Evolutionary conservation across 2,888 invertebrate genomes (phyloP).

Genomic region (Ochropacha duplaris): DNA sequence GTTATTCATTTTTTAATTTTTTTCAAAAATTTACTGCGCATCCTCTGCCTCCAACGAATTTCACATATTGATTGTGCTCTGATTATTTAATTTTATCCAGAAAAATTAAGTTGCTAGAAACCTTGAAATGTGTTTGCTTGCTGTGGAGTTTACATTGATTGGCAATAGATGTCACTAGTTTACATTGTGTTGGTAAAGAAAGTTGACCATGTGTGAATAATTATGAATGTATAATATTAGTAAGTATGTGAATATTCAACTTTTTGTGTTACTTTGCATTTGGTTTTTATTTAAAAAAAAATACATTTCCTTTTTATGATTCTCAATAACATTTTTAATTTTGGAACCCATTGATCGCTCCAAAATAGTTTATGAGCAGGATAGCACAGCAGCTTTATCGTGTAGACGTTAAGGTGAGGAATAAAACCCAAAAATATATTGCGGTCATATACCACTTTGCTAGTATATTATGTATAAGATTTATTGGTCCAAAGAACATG

Average conservation of each 20-base stretch:
- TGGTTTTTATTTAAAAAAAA: too few relatives aligned
- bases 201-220: too few relatives aligned
- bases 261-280: too few relatives aligned
- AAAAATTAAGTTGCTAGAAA: constrained; percentile 6
- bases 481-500: constrained; percentile 60
- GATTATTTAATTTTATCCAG: constrained; percentile 39
- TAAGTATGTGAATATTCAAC: too few relatives aligned
- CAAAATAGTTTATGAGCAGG: too few relatives aligned
- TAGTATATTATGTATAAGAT: constrained; percentile 58
- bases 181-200: not conserved
- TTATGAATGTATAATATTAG: too few relatives aligned
- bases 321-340: not conserved
- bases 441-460: constrained; percentile 72
- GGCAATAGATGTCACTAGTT: not conserved
- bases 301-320: too few relatives aligned
- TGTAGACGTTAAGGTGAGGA: not conserved
- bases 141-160: not conserved
- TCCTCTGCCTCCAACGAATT: constrained; percentile 22
- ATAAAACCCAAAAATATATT: constrained; percentile 18
- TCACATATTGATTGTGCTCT: constrained; percentile 59
- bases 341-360: not conserved
- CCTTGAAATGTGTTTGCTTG: not conserved
- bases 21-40: not conserved
- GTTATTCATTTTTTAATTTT: too few relatives aligned
- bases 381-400: too few relatives aligned